Percentiles rank a stretch among this genome's conserved stretches.
phyloP scores from a whole-genome alignment of 1,140 invertebrate species.

The Drosophila pachea region DNA sequence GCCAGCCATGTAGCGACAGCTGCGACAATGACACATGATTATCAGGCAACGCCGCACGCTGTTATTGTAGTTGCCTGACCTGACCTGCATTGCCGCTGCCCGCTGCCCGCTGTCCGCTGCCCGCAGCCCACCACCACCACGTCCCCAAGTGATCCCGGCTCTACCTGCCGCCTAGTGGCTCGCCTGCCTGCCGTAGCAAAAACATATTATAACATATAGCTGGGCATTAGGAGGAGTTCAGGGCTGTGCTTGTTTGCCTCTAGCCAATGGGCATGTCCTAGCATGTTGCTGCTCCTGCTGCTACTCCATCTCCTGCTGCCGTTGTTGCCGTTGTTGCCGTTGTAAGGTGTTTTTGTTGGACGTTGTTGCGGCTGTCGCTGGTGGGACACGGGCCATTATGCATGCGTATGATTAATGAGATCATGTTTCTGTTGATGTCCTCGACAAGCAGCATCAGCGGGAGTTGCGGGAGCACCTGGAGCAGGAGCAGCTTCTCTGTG shows the following conservation, averaged over 20 bases:
- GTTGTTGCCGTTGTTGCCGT: conserved; percentile 8
- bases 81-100: conserved; percentile 47
- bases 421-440: conserved; percentile 73
- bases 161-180: background rate
- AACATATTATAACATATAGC: conserved; percentile 66
- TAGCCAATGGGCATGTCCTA: conserved; percentile 29
- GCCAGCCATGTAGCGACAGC: conserved; percentile 47
- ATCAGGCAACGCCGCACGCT: conserved; percentile 50
- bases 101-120: conserved; percentile 1
- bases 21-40: conserved; percentile 76
- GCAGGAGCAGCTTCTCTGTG: background rate
- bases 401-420: conserved; percentile 74
- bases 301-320: too few relatives aligned
- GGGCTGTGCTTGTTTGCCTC: conserved; percentile 25
- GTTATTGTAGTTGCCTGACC: conserved; percentile 39
- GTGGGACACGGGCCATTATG: conserved; percentile 69
- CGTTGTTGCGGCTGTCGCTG: conserved; percentile 30
- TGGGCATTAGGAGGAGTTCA: conserved; percentile 51
- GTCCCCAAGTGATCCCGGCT: too few relatives aligned
- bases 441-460: conserved; percentile 5
- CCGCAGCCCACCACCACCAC: background rate
- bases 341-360: too few relatives aligned
- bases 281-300: too few relatives aligned
- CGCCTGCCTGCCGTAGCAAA: conserved; percentile 8
- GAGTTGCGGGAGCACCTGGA: background rate